phyloP scores from a whole-genome alignment of 2,888 invertebrate genomes.

The Maniola hyperantus region DNA sequence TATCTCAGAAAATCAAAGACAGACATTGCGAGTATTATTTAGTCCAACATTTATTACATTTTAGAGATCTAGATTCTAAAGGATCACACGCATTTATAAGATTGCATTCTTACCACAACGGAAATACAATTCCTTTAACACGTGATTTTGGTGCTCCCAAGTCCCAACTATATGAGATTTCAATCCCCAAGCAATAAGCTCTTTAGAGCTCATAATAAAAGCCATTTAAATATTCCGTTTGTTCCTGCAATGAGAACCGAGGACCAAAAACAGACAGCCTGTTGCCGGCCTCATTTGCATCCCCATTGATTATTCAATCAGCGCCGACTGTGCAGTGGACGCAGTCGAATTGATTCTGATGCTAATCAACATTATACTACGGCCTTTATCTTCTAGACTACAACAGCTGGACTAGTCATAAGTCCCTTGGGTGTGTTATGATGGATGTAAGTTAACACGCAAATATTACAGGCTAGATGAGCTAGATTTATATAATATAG shows the following conservation, averaged over 20 bases:
- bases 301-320: conserved; percentile 79
- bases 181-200: conserved; percentile 12
- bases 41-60: too few species aligned
- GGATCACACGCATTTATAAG: too few species aligned
- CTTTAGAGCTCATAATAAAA: conserved; percentile 31
- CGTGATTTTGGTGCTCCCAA: background rate
- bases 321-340: conserved; percentile 53
- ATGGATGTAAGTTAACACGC: too few species aligned
- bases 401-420: background rate
- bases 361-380: conserved; percentile 66
- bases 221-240: conserved; percentile 42
- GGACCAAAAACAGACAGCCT: conserved; percentile 57
- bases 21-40: too few species aligned
- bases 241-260: conserved; percentile 38
- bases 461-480: too few species aligned
- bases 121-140: too few species aligned
- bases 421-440: background rate
- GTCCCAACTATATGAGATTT: background rate
- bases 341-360: conserved; percentile 69
- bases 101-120: too few species aligned
- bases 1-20: too few species aligned
- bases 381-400: conserved; percentile 29
- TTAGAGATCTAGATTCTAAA: too few species aligned
- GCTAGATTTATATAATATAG: too few species aligned
- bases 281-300: conserved; percentile 75